These are phyloP conservation scores for Slavum lentiscoides DNA, from an alignment of 2,888 invertebrate genomes.

Conservation along the genomic window DNA sequence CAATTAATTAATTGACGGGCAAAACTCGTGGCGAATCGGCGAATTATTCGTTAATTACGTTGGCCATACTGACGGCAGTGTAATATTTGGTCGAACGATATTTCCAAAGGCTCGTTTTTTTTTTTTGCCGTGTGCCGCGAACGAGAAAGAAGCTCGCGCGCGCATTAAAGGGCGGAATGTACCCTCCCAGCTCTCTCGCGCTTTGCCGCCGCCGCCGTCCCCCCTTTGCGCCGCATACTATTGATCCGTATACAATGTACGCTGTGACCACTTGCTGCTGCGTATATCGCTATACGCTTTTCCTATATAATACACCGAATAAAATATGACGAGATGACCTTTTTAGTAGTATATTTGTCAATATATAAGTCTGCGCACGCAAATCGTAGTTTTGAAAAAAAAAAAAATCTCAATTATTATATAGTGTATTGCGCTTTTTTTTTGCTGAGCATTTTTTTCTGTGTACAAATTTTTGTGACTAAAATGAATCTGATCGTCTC, in stretches of 20 bases:
- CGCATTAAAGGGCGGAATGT: conserved; percentile 45
- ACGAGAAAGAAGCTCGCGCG: conserved; percentile 25
- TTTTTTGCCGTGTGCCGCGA: background rate
- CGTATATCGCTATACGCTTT: conserved; percentile 4
- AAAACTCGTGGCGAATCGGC: background rate
- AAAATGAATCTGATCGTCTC: no score
- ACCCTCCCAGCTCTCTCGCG: background rate
- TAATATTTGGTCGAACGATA: conserved; percentile 18
- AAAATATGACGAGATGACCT: conserved; percentile 30
- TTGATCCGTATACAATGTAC: conserved; percentile 30
- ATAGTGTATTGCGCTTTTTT: no score
- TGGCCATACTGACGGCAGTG: conserved; percentile 11
- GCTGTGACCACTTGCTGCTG: conserved; percentile 52
- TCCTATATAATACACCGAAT: conserved; percentile 11
- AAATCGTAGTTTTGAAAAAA: no score
- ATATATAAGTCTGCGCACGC: no score
- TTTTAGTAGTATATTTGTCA: background rate
- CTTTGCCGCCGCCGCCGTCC: background rate
- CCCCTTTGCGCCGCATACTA: conserved; percentile 39
- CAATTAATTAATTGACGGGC: no score
- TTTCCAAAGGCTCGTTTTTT: conserved; percentile 25
- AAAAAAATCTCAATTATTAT: no score
- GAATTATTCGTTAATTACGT: background rate
- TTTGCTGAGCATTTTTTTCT: no score
- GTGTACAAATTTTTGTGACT: no score